Evolutionary conservation across 2,888 invertebrate genomes (phyloP), one percentile per base, ranked within the genome.

Genomic region (Rosalia funebris): DNA sequence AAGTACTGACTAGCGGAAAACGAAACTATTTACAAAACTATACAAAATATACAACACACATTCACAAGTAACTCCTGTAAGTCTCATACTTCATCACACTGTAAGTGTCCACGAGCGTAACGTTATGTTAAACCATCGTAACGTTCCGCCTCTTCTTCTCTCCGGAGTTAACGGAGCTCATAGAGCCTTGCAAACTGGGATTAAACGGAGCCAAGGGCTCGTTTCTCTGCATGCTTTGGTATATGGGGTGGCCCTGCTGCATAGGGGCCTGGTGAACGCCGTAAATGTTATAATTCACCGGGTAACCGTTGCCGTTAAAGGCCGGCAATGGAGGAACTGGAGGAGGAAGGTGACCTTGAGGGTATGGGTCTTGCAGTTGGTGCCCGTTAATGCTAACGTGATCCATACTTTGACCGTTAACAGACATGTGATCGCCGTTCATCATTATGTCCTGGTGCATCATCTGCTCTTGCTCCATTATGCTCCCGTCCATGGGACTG

Each of bases 121-220:
- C 79, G 72, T 75, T 78, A 69, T 75, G 81, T 82, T 82, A 86
- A 63, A 87, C 87, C 86, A 86, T 87, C 37, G 87, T 87, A 25
- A 87, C 85, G 73, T 86, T 87, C 44, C 87, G 75, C 66, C 85
- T 80, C 72, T 85, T 85, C 72, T 85, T 84, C 63, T 84, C 84
- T 10, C 83, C 83, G 65, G 83, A 83, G 69, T 84, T 85, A 31
- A 86, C 85, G 1, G 86, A 86, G 64, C 82, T 85, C 73, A 86
- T 77, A 1, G 85, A 85, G 7, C 86, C 86, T 70, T 85, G 85
- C 42, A 84, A 75, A 72, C 84, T 85, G 2, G 83, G 80, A 72
- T 83, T 84, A 72, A 84, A 85, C 19, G 80, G 79, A 42, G 77
- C 71, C 25, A 79, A 62, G 44, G 75, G 72, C 14, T 82, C 81